Conservation (phyloP, 2,888 invertebrate species). For the Leptinotarsa haldemani region DNA sequence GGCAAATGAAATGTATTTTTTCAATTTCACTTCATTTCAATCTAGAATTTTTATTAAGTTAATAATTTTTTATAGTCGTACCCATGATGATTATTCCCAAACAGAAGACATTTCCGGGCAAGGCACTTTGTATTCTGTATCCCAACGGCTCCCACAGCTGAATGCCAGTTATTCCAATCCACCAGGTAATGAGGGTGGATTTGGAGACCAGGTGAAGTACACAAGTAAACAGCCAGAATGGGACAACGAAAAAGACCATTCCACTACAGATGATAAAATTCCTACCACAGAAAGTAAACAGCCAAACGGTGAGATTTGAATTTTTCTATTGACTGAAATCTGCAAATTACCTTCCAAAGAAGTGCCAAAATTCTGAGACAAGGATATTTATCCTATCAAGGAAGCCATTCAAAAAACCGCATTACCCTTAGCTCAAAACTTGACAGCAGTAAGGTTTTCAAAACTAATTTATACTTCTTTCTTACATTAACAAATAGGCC, state of each 20-base stretch:
- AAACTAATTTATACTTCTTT: too few species aligned
- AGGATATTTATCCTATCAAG: too few species aligned
- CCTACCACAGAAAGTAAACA: slow-evolving; percentile 24
- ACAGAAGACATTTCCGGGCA: slow-evolving; percentile 57
- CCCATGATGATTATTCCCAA: slow-evolving; percentile 59
- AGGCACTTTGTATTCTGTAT: slow-evolving; percentile 69
- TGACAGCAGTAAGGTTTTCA: too few species aligned
- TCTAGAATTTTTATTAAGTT: background rate
- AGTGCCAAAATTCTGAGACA: too few species aligned
- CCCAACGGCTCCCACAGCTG: slow-evolving; percentile 70
- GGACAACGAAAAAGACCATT: slow-evolving; percentile 55
- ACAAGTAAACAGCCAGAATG: slow-evolving; percentile 54
- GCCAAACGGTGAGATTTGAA: slow-evolving; percentile 22
- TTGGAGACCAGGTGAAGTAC: slow-evolving; percentile 46
- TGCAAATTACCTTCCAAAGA: too few species aligned
- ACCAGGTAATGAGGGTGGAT: slow-evolving; percentile 53
- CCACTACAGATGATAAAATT: slow-evolving; percentile 56
- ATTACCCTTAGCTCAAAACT: too few species aligned
- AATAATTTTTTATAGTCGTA: slow-evolving; percentile 32
- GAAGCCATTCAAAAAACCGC: too few species aligned
- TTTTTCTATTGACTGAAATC: background rate
- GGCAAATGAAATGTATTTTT: too few species aligned
- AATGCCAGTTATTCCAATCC: slow-evolving; percentile 58
- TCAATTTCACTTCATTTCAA: background rate
- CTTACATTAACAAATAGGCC: too few species aligned